Conservation (phyloP, 2,113 vertebrate species). For the Brachyhypopomus occidentalis region DNA sequence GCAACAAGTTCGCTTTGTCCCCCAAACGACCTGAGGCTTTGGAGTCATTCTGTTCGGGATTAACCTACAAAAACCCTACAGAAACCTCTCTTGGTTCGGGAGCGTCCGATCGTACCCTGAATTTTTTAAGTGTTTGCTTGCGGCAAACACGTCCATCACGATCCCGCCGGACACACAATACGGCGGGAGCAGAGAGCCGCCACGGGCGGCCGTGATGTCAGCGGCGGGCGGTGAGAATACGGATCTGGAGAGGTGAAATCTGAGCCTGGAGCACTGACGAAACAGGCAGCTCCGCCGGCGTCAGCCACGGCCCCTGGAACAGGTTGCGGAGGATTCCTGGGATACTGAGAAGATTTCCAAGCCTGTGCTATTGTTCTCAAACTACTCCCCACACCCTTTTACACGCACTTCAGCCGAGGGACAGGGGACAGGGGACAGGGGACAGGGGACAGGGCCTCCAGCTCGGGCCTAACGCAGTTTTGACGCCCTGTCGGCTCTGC, state of each 20-base stretch:
- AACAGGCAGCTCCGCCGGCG: constrained; percentile 41
- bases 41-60: not conserved
- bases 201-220: not conserved
- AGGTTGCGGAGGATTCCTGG: constrained; percentile 79
- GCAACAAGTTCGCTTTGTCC: no score
- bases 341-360: constrained; percentile 73
- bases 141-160: not conserved
- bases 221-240: constrained; percentile 4
- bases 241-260: constrained; percentile 68
- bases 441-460: no score
- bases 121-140: not conserved
- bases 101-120: not conserved
- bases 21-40: no score
- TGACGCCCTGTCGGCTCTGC: no score
- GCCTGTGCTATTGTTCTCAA: constrained; percentile 62
- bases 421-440: not conserved
- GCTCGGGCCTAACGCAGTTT: no score
- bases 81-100: no score
- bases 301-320: constrained; percentile 65
- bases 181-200: not conserved
- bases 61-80: no score
- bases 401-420: constrained; percentile 40
- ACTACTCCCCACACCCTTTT: constrained; percentile 60
- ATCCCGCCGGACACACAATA: constrained; percentile 1
- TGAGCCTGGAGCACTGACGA: constrained; percentile 61